These are phyloP conservation scores for Peromyscus aztecus DNA, from an alignment of 2,797 vertebrate genomes.

Conservation along the genomic window DNA sequence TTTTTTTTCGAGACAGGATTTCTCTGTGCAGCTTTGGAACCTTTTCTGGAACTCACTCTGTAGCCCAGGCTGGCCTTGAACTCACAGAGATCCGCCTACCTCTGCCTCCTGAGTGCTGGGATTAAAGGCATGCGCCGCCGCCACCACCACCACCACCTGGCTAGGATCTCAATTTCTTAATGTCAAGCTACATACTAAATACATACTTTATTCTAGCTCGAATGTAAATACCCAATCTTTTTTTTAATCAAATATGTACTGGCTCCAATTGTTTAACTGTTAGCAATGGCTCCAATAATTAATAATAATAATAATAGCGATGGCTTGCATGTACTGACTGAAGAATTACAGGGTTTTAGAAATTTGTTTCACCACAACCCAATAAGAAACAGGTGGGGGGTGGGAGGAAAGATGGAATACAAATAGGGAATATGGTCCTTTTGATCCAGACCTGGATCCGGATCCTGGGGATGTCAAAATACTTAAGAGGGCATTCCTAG, in stretches of 20 bases:
- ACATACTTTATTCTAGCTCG: background rate
- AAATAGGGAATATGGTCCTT: background rate
- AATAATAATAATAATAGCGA: no score
- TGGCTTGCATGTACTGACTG: background rate
- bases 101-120: no score
- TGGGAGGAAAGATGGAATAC: background rate
- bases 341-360: background rate
- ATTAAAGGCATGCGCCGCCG: no score
- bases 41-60: no score
- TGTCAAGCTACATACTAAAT: background rate
- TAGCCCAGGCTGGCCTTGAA: no score
- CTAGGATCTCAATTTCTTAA: background rate
- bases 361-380: slow-evolving; percentile 24
- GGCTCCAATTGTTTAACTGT: background rate
- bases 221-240: background rate
- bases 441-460: background rate
- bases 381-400: background rate
- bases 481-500: background rate
- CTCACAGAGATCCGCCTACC: no score
- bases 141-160: no score
- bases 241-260: background rate
- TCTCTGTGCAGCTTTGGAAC: no score
- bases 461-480: background rate
- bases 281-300: background rate
- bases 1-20: no score